A percentile compares a stretch with the other conserved stretches of the same genome.
These are phyloP conservation scores for Alviniconcha strummeri DNA, from an alignment of 2,888 invertebrate genomes.

Conservation along the genomic window DNA sequence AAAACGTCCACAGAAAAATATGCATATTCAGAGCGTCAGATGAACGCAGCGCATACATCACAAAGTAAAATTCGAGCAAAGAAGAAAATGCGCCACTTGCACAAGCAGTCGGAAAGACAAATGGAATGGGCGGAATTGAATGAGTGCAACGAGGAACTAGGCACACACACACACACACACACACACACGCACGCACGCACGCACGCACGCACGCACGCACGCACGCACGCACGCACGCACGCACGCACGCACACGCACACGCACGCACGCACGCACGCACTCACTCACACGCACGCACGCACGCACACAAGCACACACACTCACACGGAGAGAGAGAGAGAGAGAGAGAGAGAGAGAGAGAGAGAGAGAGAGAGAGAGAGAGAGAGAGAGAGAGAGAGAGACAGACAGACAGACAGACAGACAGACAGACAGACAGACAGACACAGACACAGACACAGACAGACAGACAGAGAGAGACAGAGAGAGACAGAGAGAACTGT, in stretches of 20 bases:
- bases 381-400: conserved; percentile 3
- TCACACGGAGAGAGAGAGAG: background rate
- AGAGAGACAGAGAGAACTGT: background rate
- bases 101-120: too few relatives aligned
- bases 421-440: background rate
- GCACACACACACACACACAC: too few relatives aligned
- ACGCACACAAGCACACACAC: background rate
- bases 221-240: too few relatives aligned
- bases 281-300: background rate
- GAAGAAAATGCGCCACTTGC: too few relatives aligned
- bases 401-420: background rate
- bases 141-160: too few relatives aligned
- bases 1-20: too few relatives aligned
- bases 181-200: too few relatives aligned
- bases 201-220: too few relatives aligned
- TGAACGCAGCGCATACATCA: too few relatives aligned
- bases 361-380: background rate
- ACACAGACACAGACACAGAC: background rate
- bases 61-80: too few relatives aligned
- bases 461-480: background rate
- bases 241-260: background rate
- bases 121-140: too few relatives aligned
- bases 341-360: background rate
- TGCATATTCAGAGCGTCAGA: too few relatives aligned
- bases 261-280: background rate